Evolutionary conservation across 2,113 vertebrate genomes (phyloP).

Genomic region (Falcunculus frontatus): DNA sequence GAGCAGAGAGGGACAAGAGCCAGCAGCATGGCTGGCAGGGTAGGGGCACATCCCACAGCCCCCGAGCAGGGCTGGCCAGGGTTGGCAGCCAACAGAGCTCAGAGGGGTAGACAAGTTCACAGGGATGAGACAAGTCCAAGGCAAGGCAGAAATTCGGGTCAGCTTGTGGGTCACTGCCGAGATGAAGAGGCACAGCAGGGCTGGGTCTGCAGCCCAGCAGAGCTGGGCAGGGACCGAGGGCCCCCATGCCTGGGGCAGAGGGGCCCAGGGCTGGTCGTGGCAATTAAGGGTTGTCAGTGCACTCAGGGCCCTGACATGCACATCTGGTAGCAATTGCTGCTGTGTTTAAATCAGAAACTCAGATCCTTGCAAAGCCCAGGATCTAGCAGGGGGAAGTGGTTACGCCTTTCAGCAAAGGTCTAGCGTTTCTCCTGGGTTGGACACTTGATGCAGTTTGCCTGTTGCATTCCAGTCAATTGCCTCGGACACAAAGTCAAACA

Average conservation of each 20-base stretch:
- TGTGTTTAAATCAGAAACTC: slow-evolving; percentile 10
- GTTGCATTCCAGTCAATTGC: neutral
- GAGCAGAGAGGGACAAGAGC: neutral
- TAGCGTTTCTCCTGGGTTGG: neutral
- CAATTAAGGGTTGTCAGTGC: neutral
- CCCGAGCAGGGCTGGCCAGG: accelerated
- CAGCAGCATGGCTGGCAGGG: accelerated
- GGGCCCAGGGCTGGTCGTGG: neutral
- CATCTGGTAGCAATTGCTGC: slow-evolving; percentile 44
- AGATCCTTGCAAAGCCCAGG: neutral
- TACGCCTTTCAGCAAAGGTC: neutral
- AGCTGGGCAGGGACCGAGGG: neutral
- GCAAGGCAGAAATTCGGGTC: neutral
- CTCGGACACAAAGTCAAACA: neutral
- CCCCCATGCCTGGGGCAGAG: neutral
- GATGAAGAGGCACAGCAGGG: neutral
- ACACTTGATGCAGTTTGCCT: neutral
- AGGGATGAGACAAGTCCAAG: neutral
- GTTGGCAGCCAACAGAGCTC: neutral
- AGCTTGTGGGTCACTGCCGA: neutral
- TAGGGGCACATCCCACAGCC: neutral
- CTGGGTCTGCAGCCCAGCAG: neutral
- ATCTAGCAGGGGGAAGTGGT: neutral
- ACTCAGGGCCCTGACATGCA: neutral
- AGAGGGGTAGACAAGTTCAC: neutral